phyloP scores from a whole-genome alignment of 2,113 vertebrate genomes.

The Apodemus speciosus region DNA sequence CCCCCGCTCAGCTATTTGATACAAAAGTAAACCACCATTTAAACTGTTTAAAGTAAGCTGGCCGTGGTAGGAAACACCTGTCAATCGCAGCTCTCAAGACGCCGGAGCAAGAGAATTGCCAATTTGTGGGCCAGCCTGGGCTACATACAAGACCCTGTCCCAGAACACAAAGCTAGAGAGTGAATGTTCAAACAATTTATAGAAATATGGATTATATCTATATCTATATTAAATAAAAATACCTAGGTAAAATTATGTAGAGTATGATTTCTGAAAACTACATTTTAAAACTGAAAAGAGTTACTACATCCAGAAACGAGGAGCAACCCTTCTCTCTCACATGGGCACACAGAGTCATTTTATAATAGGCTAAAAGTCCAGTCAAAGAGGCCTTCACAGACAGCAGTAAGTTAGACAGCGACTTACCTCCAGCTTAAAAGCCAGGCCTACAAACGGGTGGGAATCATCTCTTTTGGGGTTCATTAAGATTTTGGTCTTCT shows the following conservation, averaged over 20 bases:
- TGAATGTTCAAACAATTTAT: neutral
- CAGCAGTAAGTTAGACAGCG: neutral
- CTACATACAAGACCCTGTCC: neutral
- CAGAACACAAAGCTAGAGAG: neutral
- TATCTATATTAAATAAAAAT: neutral
- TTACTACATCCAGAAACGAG: neutral
- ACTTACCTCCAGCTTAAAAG: conserved; percentile 97
- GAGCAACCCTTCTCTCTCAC: neutral
- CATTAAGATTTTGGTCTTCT: conserved; percentile 89
- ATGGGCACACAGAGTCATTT: neutral
- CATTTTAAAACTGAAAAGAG: neutral
- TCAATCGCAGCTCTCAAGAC: neutral
- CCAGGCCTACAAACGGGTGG: conserved; percentile 92
- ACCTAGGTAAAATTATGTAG: neutral
- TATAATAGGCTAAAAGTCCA: neutral
- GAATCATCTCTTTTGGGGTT: conserved; percentile 87
- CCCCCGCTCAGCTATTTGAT: neutral
- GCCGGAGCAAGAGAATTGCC: neutral
- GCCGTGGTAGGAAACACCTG: neutral
- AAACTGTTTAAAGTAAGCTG: neutral
- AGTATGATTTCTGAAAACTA: neutral
- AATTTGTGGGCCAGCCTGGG: neutral
- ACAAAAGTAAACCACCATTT: neutral
- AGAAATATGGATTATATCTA: neutral
- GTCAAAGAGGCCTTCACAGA: neutral